Conservation (phyloP, 1,140 invertebrate species). For the Potamilus streckersoni region DNA sequence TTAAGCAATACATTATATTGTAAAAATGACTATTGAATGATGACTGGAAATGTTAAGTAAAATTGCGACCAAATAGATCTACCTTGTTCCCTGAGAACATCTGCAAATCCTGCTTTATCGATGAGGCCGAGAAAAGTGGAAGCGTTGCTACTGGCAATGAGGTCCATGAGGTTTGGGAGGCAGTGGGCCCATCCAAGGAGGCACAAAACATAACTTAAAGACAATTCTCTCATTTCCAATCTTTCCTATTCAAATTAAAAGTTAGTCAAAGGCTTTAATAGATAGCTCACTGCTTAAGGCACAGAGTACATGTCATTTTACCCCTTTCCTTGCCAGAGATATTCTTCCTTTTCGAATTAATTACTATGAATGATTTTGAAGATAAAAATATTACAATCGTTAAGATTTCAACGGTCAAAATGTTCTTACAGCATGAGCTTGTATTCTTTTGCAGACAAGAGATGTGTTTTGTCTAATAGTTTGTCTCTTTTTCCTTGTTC, state of each 20-base stretch:
- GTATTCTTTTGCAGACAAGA: too few relatives aligned
- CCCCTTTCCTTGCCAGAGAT: too few relatives aligned
- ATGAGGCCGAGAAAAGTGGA: conserved; percentile 32
- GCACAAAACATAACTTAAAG: not conserved
- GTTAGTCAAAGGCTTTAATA: too few relatives aligned
- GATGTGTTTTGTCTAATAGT: too few relatives aligned
- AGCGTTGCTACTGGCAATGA: conserved; percentile 22
- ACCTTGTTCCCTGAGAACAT: conserved; percentile 24
- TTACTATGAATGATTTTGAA: too few relatives aligned
- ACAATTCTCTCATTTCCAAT: conserved; percentile 3
- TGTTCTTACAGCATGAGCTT: too few relatives aligned
- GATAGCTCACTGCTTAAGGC: too few relatives aligned
- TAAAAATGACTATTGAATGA: not conserved
- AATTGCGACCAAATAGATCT: not conserved
- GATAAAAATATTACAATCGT: too few relatives aligned
- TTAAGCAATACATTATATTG: not conserved
- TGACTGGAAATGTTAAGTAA: not conserved
- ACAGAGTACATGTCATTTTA: too few relatives aligned
- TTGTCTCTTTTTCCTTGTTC: too few relatives aligned
- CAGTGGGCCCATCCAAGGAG: conserved; percentile 1
- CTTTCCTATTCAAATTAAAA: not conserved
- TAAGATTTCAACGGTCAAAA: too few relatives aligned
- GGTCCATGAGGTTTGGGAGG: conserved; percentile 9
- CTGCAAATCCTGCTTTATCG: conserved; percentile 28
- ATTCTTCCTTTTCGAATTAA: too few relatives aligned